Conservation (phyloP, 2,888 invertebrate genomes). For the Dryococelus australis region DNA sequence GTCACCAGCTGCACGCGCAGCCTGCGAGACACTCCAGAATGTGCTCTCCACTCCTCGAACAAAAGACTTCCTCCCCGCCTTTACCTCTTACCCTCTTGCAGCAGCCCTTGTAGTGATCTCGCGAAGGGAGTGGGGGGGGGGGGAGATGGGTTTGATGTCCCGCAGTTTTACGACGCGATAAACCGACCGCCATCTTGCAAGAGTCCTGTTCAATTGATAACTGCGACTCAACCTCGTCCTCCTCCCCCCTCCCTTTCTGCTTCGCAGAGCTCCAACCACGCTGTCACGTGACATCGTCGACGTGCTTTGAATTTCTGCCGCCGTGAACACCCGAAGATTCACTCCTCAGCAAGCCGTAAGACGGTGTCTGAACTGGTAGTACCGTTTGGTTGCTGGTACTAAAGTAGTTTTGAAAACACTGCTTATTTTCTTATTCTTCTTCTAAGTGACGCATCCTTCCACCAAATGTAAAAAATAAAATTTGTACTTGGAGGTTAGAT, state of each 20-base stretch:
- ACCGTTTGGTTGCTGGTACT: no score
- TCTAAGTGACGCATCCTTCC: no score
- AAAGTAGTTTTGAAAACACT: no score
- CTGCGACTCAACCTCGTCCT: not conserved
- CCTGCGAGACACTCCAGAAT: not conserved
- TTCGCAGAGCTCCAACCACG: not conserved
- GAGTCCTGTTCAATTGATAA: constrained; percentile 1
- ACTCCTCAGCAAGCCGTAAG: no score
- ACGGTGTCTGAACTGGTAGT: no score
- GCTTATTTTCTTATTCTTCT: no score
- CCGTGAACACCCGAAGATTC: not conserved
- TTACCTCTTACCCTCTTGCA: no score
- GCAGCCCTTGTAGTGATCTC: no score
- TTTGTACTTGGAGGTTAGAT: no score
- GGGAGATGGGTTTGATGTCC: not conserved
- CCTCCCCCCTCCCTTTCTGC: not conserved
- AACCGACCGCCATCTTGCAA: not conserved
- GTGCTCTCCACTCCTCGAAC: not conserved
- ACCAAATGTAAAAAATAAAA: no score
- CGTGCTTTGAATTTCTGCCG: not conserved
- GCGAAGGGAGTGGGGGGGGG: no score
- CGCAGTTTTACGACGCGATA: not conserved
- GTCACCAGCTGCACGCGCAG: not conserved
- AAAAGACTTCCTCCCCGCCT: not conserved
- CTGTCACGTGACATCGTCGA: not conserved